Conservation (phyloP, 2,113 vertebrate species). For the zebrafish (Danio rerio) region GRCz12tu NC_133190.1:26475001-26475500, state of each 20-base stretch:
- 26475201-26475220: background rate
- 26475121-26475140: background rate
- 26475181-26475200: background rate
- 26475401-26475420: too few relatives aligned
- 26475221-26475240: background rate
- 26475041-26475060: background rate
- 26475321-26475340: too few relatives aligned
- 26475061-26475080: slow-evolving; percentile 9
- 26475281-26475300: too few relatives aligned
- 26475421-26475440: too few relatives aligned
- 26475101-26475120: background rate
- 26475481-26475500: too few relatives aligned
- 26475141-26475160: slow-evolving; percentile 8
- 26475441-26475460: too few relatives aligned
- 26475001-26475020: background rate
- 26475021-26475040: background rate
- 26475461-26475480: too few relatives aligned
- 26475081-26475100: slow-evolving; percentile 12
- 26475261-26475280: background rate
- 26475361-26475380: too few relatives aligned
- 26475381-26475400: too few relatives aligned
- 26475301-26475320: too few relatives aligned
- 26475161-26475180: background rate
- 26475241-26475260: background rate
- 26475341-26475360: too few relatives aligned